Base-by-base conservation (phyloP, 2,797 vertebrate genomes). In the Chelon labrosus region DNA sequence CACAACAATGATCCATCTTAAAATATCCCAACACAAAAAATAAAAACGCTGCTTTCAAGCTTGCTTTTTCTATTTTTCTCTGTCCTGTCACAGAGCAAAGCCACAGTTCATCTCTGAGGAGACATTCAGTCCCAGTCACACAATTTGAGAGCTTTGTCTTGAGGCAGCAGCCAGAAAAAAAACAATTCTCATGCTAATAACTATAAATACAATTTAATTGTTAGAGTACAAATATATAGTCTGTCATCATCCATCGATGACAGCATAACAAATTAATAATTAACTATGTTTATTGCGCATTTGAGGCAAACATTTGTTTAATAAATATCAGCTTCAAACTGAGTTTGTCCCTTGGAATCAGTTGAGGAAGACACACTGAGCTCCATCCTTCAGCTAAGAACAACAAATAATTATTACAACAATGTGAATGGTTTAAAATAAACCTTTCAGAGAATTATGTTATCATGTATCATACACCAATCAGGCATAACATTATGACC, bases 1-100 rank as follows among this genome's bases (percentile, higher is more conserved):
- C 52, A 41, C 22, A 12, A 50, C 65, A 53, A 70, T 77, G 60
- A 84, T 73, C 66, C 0, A 5, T 75, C 65, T 80, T 39, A 70
- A 88, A 90, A 92, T 87, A 90, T 66, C 72, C 38, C 50, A 44
- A 71, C 25, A 56, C 22, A 70, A 71, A 70, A 75, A 64, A 65
- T 5, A 57, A 77, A 74, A 76, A 14, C 1, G 1, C 50, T 17
- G 63, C 42, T 51, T 20, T 75, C 7, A 1, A 73, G 76, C 63
- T 61, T n/a, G 47, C 56, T 47, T 62, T 59, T 12, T 62, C 54
- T 62, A 53, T 80, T 82, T 77, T 67, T 68, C 55, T 82, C 57
- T 3, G 46, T 80, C 49, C 65, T 70, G 61, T 59, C 66, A 53
- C 69, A 35, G 35, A 74, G 53, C 39, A 27, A 75, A 75, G 83